Base-by-base conservation (phyloP, 2,888 invertebrate genomes). In the Eilema caniola region DNA sequence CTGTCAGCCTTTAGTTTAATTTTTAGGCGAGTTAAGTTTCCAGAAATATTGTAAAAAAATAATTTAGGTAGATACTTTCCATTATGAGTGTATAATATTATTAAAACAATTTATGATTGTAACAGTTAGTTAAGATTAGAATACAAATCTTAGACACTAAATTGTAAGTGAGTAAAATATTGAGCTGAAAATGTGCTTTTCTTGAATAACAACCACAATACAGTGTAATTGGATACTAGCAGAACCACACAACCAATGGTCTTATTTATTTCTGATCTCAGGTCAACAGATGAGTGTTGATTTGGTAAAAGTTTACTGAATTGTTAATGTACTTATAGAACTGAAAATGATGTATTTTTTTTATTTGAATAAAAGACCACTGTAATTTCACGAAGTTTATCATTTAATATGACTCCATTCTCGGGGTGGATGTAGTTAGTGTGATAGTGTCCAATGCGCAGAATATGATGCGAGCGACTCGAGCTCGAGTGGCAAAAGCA, bases 311-410 rank as follows among this genome's bases (percentile, higher is more conserved):
- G 88, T 92, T 92, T 93, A 93, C 93, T 92, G 92, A 92, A 92
- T 90, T 93, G 94, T 93, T 94, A 91, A 92, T 90, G 95, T 95
- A 94, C 95, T 95, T 94, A 94, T 93, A 94, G 91, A 94, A 92
- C 91, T 93, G 92, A 93, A 90, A 89, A 93, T 89, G 86, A 92
- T 93, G 93, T 94, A 93, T 93, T 94, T 93, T 94, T 94, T 93
- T 93, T 92, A 92, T 93, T 93, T 92, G n/a, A 92, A 93, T 91
- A 91, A 92, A 93, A 91, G 86, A 94, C 92, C 93, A 93, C 90
- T 92, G 89, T 91, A 92, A 88, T 87, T 88, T 82, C 59, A 59
- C 56, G 7, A 62, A 59, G 57, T 47, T 31, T 66, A 33, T 65
- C n/a, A 56, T 14, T 65, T 24, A 7, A 47, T 66, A 23, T 24